A percentile compares a stretch with the other conserved stretches of the same genome.
Conservation (phyloP, 2,797 vertebrate species). For the Crypturellus tataupa region DNA sequence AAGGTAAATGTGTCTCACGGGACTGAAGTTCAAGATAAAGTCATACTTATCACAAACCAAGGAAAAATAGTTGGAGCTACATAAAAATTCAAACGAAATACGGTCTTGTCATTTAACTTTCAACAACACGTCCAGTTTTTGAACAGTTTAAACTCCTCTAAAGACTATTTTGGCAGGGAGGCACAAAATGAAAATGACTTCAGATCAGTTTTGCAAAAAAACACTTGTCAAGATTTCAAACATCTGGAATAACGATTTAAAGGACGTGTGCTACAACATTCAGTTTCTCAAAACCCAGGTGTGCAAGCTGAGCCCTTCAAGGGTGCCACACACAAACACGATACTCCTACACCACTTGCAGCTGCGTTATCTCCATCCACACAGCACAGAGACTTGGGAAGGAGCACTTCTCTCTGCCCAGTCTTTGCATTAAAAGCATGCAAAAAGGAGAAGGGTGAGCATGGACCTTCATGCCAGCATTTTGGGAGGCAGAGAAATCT, state of each 20-base stretch:
- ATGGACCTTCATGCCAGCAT: rapidly evolving
- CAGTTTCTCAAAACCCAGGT: background rate
- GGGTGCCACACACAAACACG: background rate
- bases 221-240: background rate
- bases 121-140: background rate
- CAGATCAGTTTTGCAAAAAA: background rate
- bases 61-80: constrained; percentile 11
- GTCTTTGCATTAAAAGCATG: background rate
- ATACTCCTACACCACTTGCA: background rate
- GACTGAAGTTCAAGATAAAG: background rate
- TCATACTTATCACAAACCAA: constrained; percentile 15
- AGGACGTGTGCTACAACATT: background rate
- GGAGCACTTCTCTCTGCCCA: background rate
- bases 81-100: constrained; percentile 27
- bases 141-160: background rate
- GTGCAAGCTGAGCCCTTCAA: background rate
- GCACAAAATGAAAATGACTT: background rate
- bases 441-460: background rate
- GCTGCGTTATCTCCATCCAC: background rate
- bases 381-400: background rate
- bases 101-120: background rate
- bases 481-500: background rate
- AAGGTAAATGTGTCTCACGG: constrained; percentile 17
- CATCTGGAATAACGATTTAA: background rate
- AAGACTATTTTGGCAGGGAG: background rate